A percentile compares a stretch with the other conserved stretches of the same genome.
Conservation (phyloP, 2,113 vertebrate species). For the Poeciliopsis retropinna region DNA sequence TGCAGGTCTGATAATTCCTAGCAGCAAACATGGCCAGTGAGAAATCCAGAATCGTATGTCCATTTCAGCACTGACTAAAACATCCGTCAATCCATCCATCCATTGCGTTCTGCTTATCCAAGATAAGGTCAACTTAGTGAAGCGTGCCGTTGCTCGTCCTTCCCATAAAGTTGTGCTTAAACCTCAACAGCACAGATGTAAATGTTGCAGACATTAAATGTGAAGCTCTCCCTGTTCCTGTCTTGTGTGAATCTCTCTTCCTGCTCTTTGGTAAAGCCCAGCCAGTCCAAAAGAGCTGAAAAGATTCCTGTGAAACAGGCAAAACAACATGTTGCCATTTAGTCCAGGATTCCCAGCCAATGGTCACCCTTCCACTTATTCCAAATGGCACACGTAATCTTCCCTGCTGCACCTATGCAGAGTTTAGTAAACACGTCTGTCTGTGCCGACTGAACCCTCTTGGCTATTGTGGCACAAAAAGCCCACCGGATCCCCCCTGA, state of each 20-base stretch:
- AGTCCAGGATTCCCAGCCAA: slow-evolving; percentile 19
- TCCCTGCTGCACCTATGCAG: slow-evolving; percentile 42
- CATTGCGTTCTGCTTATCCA: too few species aligned
- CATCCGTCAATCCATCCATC: background rate
- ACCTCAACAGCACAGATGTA: background rate
- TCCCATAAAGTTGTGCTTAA: background rate
- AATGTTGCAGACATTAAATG: background rate
- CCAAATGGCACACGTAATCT: slow-evolving; percentile 66
- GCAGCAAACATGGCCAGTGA: background rate
- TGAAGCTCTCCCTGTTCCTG: background rate
- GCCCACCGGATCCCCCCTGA: slow-evolving; percentile 69
- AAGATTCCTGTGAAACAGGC: background rate
- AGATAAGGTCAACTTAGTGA: too few species aligned
- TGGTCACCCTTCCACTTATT: slow-evolving; percentile 34
- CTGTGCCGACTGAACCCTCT: slow-evolving; percentile 60
- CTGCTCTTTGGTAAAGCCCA: background rate
- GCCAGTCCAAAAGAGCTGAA: slow-evolving; percentile 1
- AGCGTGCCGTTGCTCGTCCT: background rate
- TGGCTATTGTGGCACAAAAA: slow-evolving; percentile 70
- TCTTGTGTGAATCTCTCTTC: background rate
- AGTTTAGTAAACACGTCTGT: slow-evolving; percentile 76
- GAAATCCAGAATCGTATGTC: background rate
- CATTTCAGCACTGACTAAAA: background rate
- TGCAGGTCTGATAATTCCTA: background rate
- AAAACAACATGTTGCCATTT: slow-evolving; percentile 26